phyloP scores from a whole-genome alignment of 2,888 invertebrate genomes.

The Sepioteuthis lessoniana region DNA sequence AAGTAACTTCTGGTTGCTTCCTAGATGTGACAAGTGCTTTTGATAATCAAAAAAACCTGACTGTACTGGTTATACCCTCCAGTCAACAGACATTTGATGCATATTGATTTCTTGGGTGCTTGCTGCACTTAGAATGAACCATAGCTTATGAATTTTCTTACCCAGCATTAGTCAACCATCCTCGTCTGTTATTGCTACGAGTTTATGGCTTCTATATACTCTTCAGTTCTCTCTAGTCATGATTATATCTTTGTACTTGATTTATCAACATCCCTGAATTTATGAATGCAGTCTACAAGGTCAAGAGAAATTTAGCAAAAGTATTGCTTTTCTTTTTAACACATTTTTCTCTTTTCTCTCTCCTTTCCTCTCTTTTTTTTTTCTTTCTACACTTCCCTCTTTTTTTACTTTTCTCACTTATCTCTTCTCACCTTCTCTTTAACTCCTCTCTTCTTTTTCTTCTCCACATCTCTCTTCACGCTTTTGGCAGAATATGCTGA shows the following conservation, averaged over 20 bases:
- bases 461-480: too few species aligned
- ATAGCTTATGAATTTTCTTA: not conserved
- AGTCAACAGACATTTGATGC: conserved; percentile 3
- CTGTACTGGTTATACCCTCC: not conserved
- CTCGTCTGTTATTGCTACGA: not conserved
- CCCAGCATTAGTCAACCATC: not conserved
- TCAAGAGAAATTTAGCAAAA: not conserved
- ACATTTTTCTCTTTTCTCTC: not conserved
- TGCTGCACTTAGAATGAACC: not conserved
- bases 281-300: not conserved
- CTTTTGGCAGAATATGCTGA: too few species aligned
- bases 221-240: not conserved
- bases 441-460: too few species aligned
- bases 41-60: not conserved
- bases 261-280: not conserved
- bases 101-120: not conserved
- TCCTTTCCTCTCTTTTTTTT: not conserved
- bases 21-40: not conserved
- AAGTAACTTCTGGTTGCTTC: not conserved
- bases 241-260: not conserved
- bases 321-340: not conserved
- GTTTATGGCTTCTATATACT: not conserved
- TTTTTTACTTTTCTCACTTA: too few species aligned
- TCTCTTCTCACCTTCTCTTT: too few species aligned
- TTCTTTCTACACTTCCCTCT: too few species aligned